Conservation (phyloP, 2,888 invertebrate genomes). For the Chymomyza procnemis region DNA sequence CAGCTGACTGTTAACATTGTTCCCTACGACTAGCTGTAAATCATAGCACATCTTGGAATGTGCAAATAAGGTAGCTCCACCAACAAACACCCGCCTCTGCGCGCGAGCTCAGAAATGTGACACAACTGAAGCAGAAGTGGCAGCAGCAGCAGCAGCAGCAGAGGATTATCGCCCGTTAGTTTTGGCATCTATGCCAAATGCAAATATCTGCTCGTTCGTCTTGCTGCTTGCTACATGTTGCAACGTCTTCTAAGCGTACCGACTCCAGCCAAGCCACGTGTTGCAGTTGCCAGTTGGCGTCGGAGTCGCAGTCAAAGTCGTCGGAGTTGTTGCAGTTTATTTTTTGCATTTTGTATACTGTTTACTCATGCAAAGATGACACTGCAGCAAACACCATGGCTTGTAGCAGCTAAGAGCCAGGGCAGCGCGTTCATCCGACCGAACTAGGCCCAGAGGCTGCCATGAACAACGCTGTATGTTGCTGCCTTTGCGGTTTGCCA, state of each 20-base stretch:
- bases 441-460: not conserved
- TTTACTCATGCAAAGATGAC: conserved; percentile 64
- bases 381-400: conserved; percentile 24
- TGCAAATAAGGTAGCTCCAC: conserved; percentile 21
- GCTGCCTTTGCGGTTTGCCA: conserved; percentile 7
- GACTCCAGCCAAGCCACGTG: not conserved
- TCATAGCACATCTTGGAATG: not conserved
- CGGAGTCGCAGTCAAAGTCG: not conserved
- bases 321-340: too few species aligned
- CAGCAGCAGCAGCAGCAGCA: too few species aligned
- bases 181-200: conserved; percentile 25
- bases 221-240: conserved; percentile 12
- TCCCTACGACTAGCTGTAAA: not conserved
- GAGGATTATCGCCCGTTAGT: not conserved
- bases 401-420: not conserved
- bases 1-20: not conserved
- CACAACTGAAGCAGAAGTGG: not conserved
- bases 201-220: conserved; percentile 21
- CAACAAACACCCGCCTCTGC: conserved; percentile 44
- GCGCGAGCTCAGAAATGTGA: conserved; percentile 23
- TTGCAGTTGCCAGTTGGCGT: not conserved
- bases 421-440: too few species aligned
- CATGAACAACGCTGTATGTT: too few species aligned
- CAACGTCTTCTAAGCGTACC: conserved; percentile 5
- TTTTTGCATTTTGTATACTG: conserved; percentile 43